Evolutionary conservation across 2,797 vertebrate species (phyloP).

Genomic region (Eulemur rubriventer): DNA sequence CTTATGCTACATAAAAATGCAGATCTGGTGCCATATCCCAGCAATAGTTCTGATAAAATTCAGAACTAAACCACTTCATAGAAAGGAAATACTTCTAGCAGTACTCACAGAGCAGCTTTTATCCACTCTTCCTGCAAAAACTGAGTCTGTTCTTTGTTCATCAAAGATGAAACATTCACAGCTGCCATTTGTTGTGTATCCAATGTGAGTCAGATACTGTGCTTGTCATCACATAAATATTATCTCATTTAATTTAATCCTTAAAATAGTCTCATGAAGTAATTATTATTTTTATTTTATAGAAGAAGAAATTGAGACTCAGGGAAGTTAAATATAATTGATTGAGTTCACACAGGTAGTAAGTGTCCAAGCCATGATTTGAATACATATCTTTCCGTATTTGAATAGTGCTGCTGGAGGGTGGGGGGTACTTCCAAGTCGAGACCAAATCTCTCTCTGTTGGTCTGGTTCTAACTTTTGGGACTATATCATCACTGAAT

Average conservation of each 20-base stretch:
- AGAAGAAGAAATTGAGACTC: neutral
- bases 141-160: neutral
- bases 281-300: neutral
- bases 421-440: neutral
- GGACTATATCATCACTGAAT: neutral
- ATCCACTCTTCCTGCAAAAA: neutral
- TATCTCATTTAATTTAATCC: neutral
- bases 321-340: neutral
- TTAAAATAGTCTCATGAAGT: neutral
- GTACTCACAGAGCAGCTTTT: neutral
- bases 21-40: neutral
- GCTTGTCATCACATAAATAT: neutral
- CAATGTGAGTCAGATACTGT: neutral
- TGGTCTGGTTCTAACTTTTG: neutral
- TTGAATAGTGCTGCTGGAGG: neutral
- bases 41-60: constrained; percentile 36
- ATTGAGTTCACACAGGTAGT: neutral
- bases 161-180: neutral
- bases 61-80: neutral
- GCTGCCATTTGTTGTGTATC: neutral
- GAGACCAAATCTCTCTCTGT: neutral
- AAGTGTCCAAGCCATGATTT: neutral
- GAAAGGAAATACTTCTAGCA: neutral
- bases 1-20: neutral
- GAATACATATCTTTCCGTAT: neutral